A percentile compares a stretch with the other conserved stretches of the same genome.
Conservation (phyloP, 2,113 vertebrate species). For the Suncus etruscus region DNA sequence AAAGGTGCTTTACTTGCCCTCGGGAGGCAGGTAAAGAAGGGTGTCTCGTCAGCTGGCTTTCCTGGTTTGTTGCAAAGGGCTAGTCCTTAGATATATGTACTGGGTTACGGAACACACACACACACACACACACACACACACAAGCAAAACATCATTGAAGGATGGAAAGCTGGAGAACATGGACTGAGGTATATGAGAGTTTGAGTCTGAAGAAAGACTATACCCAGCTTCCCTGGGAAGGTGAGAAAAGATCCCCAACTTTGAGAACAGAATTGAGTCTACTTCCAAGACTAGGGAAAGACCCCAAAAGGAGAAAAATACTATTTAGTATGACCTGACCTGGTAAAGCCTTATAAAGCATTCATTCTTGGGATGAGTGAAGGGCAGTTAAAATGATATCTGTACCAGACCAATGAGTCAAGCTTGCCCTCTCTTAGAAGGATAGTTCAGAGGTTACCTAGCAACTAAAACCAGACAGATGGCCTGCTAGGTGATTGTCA, state of each 20-base stretch:
- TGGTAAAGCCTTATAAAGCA: neutral
- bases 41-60: neutral
- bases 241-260: neutral
- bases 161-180: too few relatives aligned
- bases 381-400: neutral
- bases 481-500: too few relatives aligned
- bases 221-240: neutral
- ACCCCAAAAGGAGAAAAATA: neutral
- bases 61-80: neutral
- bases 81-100: neutral
- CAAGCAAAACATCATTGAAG: too few relatives aligned
- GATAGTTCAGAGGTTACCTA: neutral
- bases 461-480: neutral
- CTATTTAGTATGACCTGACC: neutral
- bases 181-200: too few relatives aligned
- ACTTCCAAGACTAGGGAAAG: neutral
- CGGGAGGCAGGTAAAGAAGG: neutral
- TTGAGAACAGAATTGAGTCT: neutral
- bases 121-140: too few relatives aligned
- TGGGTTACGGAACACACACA: neutral
- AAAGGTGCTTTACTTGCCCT: neutral
- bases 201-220: neutral
- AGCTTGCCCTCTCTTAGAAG: neutral
- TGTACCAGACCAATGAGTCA: neutral
- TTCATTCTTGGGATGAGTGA: accelerated